Conservation (phyloP, 2,113 vertebrate genomes). For the Tapirus terrestris region DNA sequence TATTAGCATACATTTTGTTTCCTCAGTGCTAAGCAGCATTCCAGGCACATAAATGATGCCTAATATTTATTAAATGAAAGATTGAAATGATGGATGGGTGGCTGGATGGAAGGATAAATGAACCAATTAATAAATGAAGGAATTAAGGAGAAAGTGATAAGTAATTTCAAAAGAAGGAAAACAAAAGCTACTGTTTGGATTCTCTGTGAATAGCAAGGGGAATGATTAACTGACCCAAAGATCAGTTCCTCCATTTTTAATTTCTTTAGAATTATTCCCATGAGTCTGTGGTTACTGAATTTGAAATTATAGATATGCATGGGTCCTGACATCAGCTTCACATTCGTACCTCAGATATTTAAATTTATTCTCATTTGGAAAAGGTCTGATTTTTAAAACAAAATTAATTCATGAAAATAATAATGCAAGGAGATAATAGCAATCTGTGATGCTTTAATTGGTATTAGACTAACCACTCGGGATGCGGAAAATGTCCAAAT, state of each 20-base stretch:
- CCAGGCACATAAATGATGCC: background rate
- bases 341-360: constrained; percentile 62
- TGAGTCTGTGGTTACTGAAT: constrained; percentile 53
- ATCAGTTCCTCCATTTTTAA: constrained; percentile 19
- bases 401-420: constrained; percentile 78
- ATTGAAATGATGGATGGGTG: background rate
- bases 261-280: constrained; percentile 59
- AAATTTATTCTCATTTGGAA: constrained; percentile 78
- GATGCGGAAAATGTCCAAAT: constrained; percentile 69
- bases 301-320: constrained; percentile 60
- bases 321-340: constrained; percentile 60
- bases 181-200: background rate
- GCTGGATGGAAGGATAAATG: background rate
- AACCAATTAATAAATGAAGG: background rate
- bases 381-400: constrained; percentile 73
- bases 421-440: constrained; percentile 69
- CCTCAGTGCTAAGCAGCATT: background rate
- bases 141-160: background rate
- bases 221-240: constrained; percentile 53
- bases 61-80: constrained; percentile 31
- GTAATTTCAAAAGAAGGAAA: constrained; percentile 37
- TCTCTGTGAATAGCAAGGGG: background rate
- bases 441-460: constrained; percentile 76
- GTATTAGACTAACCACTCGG: constrained; percentile 65
- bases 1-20: background rate